phyloP scores from a whole-genome alignment of 2,888 invertebrate genomes.

The Coelinius sp. region DNA sequence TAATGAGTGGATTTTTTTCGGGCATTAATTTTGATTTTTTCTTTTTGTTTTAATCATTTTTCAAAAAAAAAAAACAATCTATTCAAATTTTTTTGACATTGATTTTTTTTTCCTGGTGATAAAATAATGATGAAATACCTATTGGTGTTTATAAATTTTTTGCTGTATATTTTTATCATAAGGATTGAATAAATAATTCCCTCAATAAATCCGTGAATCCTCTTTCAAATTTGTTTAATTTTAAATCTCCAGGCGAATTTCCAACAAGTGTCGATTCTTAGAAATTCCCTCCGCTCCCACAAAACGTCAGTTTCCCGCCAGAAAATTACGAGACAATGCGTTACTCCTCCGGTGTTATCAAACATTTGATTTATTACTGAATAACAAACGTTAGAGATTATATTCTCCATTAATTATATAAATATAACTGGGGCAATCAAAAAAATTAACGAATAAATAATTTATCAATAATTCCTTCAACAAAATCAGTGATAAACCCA shows the following conservation, averaged over 20 bases:
- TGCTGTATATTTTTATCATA: conserved; percentile 30
- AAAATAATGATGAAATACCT: neutral
- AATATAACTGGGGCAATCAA: neutral
- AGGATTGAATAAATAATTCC: conserved; percentile 37
- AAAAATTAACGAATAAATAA: neutral
- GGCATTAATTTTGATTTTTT: neutral
- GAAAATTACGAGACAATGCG: neutral
- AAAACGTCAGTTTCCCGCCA: conserved; percentile 17
- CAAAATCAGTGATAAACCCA: neutral
- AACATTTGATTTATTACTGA: neutral
- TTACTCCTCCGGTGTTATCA: neutral
- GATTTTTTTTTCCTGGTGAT: neutral
- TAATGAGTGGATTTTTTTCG: neutral
- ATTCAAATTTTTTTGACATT: neutral
- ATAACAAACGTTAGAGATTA: neutral
- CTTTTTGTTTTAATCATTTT: neutral
- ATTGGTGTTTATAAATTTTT: conserved; percentile 12
- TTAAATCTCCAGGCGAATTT: neutral
- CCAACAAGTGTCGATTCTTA: neutral
- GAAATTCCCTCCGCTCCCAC: neutral
- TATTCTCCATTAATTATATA: neutral
- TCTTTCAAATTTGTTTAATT: too few relatives aligned
- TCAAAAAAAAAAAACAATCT: neutral
- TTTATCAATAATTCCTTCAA: neutral
- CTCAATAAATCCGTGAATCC: too few relatives aligned